These are phyloP conservation scores for Erythrolamprus reginae DNA, from an alignment of 2,113 vertebrate genomes.

Conservation along the genomic window DNA sequence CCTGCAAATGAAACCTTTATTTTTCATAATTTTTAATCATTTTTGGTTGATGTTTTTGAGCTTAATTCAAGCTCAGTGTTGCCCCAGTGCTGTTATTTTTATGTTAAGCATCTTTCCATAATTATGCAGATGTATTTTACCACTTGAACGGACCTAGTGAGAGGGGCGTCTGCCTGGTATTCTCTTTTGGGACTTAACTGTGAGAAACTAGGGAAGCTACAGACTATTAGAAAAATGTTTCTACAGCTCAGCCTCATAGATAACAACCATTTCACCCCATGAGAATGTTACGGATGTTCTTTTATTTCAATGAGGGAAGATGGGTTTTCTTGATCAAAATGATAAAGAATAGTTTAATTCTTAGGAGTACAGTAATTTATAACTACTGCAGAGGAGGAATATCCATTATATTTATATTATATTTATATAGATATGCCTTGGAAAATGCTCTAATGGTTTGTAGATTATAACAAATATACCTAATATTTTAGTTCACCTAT, in stretches of 20 bases:
- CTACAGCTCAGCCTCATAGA: neutral
- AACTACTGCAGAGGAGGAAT: neutral
- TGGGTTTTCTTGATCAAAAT: neutral
- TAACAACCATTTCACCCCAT: neutral
- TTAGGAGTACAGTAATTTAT: neutral
- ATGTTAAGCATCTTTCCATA: neutral
- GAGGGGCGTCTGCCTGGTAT: neutral
- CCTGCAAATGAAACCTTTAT: neutral
- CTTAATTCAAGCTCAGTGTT: neutral
- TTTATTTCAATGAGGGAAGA: neutral
- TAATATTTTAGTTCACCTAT: neutral
- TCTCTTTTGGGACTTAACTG: neutral
- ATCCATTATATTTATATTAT: neutral
- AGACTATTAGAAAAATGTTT: neutral
- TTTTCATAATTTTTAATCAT: neutral
- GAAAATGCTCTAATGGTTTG: neutral
- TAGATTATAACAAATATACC: neutral
- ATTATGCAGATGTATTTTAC: neutral
- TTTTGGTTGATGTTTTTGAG: neutral
- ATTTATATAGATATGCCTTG: neutral
- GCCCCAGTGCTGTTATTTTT: neutral
- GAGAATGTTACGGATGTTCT: neutral
- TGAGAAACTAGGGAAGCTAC: neutral
- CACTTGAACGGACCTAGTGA: neutral
- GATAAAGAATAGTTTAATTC: neutral